A percentile compares a stretch with the other conserved stretches of the same genome.
Conservation (phyloP, 2,797 vertebrate species). For the Manis javanica region DNA sequence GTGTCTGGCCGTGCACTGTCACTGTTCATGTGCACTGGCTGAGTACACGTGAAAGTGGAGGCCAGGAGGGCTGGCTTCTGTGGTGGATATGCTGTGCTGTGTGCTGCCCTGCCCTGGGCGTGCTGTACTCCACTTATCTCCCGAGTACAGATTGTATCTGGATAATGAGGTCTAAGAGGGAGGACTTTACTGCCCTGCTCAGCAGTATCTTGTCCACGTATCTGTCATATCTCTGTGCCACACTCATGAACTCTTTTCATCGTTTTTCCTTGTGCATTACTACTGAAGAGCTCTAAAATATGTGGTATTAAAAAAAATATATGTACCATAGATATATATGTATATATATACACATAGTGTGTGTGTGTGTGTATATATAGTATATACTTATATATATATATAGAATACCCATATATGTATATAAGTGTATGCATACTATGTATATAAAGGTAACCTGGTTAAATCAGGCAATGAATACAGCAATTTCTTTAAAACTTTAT, state of each 20-base stretch:
- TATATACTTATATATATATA: too few relatives aligned
- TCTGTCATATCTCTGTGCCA: background rate
- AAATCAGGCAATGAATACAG: background rate
- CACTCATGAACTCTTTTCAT: background rate
- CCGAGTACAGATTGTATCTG: background rate
- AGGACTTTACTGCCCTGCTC: background rate
- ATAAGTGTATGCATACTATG: too few relatives aligned
- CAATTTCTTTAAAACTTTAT: background rate
- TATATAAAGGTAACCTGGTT: background rate
- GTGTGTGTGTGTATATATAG: too few relatives aligned
- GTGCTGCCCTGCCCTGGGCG: background rate
- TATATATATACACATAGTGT: background rate
- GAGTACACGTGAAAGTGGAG: background rate
- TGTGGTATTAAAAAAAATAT: background rate
- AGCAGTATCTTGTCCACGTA: background rate
- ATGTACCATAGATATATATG: background rate
- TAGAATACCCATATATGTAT: too few relatives aligned
- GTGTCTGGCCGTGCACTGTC: background rate
- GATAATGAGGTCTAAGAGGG: background rate
- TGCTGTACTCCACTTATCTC: background rate
- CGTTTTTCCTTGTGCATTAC: background rate
- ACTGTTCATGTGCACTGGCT: background rate
- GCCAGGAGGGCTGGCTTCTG: background rate
- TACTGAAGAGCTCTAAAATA: background rate
- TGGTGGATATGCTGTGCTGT: background rate